phyloP scores from a whole-genome alignment of 2,797 vertebrate genomes.

The Lithobates sylvaticus region DNA sequence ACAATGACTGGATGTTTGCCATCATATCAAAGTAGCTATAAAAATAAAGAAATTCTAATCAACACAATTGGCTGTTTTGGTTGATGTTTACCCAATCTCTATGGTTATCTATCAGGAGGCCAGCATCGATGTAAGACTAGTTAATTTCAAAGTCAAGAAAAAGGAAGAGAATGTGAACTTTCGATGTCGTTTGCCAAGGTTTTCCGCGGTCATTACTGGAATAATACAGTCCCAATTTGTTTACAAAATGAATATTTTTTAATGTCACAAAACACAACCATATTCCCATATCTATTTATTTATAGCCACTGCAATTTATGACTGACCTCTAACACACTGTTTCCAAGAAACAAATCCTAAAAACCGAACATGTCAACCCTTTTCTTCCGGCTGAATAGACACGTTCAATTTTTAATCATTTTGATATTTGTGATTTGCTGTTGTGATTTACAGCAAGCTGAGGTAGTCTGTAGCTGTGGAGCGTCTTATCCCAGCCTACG shows the following conservation, averaged over 20 bases:
- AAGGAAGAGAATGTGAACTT: background rate
- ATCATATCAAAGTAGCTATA: too few species aligned
- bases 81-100: background rate
- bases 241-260: background rate
- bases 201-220: background rate
- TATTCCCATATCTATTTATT: slow-evolving; percentile 12
- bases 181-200: background rate
- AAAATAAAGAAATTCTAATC: too few species aligned
- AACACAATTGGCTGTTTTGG: background rate
- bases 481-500: background rate
- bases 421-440: background rate
- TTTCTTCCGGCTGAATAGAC: background rate
- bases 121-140: background rate
- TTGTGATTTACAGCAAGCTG: background rate
- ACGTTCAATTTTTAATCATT: background rate
- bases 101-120: background rate
- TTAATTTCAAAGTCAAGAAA: background rate
- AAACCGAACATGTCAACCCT: background rate
- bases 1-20: too few species aligned
- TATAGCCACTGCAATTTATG: background rate
- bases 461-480: background rate
- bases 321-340: background rate
- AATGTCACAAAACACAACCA: background rate
- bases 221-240: background rate
- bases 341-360: slow-evolving; percentile 9